phyloP scores from a whole-genome alignment of 1,140 invertebrate species.

The Pissodes strobi region DNA sequence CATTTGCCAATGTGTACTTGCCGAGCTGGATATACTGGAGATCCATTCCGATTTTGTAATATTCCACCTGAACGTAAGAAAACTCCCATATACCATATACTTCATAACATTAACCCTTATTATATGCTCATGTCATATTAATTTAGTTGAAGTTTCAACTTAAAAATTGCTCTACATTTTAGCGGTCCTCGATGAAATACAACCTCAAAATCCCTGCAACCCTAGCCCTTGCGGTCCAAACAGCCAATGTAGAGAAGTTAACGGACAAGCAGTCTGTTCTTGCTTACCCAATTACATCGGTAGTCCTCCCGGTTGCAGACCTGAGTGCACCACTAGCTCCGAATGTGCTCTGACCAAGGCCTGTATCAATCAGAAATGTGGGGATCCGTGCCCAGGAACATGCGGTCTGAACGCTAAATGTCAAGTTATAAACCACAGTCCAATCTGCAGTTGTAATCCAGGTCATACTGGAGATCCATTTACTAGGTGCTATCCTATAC shows the following conservation, averaged over 20 bases:
- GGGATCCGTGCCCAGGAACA: too few species aligned
- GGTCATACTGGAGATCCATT: conserved; percentile 65
- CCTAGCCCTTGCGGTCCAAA: conserved; percentile 74
- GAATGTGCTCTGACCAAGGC: conserved; percentile 66
- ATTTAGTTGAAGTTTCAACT: too few species aligned
- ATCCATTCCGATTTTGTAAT: conserved; percentile 64
- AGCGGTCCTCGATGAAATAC: conserved; percentile 41
- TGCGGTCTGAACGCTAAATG: too few species aligned
- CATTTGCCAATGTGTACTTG: conserved; percentile 64
- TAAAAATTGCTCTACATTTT: too few species aligned
- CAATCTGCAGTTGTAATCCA: conserved; percentile 62
- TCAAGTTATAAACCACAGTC: too few species aligned
- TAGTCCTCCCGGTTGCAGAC: conserved; percentile 63
- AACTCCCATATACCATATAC: neutral
- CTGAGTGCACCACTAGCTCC: conserved; percentile 65
- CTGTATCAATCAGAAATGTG: conserved; percentile 67
- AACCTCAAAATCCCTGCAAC: conserved; percentile 63
- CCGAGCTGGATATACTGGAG: conserved; percentile 62
- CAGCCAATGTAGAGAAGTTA: too few species aligned
- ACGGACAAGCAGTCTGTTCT: too few species aligned
- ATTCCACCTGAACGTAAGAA: conserved; percentile 44
- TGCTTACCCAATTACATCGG: conserved; percentile 64
- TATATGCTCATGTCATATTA: too few species aligned
- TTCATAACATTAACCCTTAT: too few species aligned
- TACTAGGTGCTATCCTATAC: too few species aligned